Evolutionary conservation across 37 sponge, comb jelly and placozoan species (phyloP).

Genomic region (Chondrilla cf. caribensis): DNA sequence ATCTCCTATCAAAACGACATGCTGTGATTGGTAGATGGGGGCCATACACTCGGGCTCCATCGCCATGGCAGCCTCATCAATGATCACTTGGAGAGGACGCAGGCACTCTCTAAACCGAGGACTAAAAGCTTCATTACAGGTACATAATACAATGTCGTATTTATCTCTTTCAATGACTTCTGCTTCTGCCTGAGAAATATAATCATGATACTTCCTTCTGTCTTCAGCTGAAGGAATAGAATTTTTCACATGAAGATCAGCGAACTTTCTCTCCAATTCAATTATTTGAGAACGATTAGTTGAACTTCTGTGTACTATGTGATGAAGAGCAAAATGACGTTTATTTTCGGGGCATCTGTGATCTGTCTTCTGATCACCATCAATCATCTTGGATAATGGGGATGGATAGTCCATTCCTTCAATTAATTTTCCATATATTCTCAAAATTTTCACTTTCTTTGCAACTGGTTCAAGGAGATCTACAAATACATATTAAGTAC

Average conservation of each 20-base stretch:
- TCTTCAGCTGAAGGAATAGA: slow-evolving; percentile 9
- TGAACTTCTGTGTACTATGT: slow-evolving; percentile 3
- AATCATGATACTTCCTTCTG: neutral
- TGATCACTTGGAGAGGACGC: slow-evolving; percentile 23
- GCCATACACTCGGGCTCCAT: slow-evolving; percentile 59
- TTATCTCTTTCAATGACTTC: neutral
- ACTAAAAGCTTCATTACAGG: slow-evolving; percentile 23
- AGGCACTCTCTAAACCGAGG: neutral
- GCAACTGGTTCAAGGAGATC: neutral
- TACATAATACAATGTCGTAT: slow-evolving; percentile 15
- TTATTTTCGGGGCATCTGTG: neutral
- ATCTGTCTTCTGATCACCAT: neutral
- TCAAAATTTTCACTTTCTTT: slow-evolving; percentile 15
- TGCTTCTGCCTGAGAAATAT: neutral
- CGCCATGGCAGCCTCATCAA: slow-evolving; percentile 63
- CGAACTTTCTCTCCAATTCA: slow-evolving; percentile 12
- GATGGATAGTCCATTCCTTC: slow-evolving; percentile 35
- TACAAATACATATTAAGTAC: neutral
- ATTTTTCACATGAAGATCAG: neutral
- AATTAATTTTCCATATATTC: slow-evolving; percentile 38
- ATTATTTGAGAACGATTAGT: neutral
- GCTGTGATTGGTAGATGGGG: slow-evolving; percentile 26
- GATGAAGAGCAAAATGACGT: slow-evolving; percentile 36
- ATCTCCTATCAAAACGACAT: slow-evolving; percentile 37
- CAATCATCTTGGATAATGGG: neutral